Base-by-base conservation (phyloP, 2,797 vertebrate genomes). In the Aulostomus chinensis region DNA sequence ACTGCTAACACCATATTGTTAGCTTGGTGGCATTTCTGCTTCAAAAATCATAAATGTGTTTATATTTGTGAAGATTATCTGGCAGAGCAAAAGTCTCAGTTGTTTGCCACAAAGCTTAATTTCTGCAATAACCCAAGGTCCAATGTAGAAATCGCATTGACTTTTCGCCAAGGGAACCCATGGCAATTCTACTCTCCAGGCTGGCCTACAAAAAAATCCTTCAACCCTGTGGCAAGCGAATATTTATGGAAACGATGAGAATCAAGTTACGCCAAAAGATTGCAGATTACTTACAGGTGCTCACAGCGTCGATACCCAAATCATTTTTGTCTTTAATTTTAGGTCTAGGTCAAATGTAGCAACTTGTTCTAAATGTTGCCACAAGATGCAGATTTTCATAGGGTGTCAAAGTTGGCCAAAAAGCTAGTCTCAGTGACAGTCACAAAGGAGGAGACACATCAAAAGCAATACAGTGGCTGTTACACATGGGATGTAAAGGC, bases 381-480 rank as follows among this genome's bases (percentile, higher is more conserved):
- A 37, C 32, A 58, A 66, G 55, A 71, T 68, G 56, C 39, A 37
- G 68, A 51, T 74, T 73, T 72, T 56, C 32, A 45, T 36, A 58
- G 40, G 54, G 52, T 24, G 41, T 51, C 38, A 48, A 40, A 40
- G 21, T 26, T 48, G 53, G 58, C 70, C 37, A 25, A 50, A 61
- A 57, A 70, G 73, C 74, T 76, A 46, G 75, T 69, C 69, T 80
- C 59, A 52, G 76, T 70, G 67, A 81, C 72, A 68, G 71, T 86
- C 72, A 81, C 69, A 75, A 36, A 82, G 84, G 78, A 86, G 81
- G 72, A 80, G 78, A 85, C 54, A 87, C 81, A 86, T 89, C 79
- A 68, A 88, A 88, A 89, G 79, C 86, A 83, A 72, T 80, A 85
- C 81, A 80, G 80, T 86, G 85, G 80, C 78, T 78, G 76, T 83